Conservation (phyloP, 1,140 invertebrate species). For the Calosoma granatense region DNA sequence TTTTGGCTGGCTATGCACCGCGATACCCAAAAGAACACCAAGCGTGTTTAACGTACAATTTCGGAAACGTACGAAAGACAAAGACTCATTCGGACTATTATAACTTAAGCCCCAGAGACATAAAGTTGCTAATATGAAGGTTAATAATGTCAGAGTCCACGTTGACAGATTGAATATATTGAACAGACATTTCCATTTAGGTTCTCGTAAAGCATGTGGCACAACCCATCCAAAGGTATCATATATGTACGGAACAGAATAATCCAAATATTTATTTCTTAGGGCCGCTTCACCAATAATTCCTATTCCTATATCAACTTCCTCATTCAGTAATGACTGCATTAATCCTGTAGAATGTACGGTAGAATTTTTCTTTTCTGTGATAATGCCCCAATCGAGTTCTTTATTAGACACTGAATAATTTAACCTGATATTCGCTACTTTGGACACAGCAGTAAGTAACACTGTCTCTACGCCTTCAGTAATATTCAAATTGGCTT, state of each 20-base stretch:
- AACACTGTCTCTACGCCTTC: not conserved
- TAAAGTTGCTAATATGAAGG: not conserved
- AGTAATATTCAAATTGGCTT: not conserved
- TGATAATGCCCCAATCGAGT: not conserved
- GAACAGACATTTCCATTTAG: not conserved
- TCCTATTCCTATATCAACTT: not conserved
- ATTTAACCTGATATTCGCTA: too few relatives aligned
- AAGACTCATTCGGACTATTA: too few relatives aligned
- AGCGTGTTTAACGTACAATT: not conserved
- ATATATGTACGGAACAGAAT: not conserved
- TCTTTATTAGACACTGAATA: too few relatives aligned
- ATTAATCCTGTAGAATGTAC: not conserved
- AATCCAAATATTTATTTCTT: not conserved
- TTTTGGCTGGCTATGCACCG: not conserved
- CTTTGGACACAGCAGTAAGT: too few relatives aligned
- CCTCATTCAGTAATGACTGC: not conserved
- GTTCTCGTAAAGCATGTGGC: not conserved
- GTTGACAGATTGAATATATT: not conserved
- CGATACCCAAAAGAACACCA: not conserved
- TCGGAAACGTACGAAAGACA: not conserved
- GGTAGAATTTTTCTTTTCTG: not conserved
- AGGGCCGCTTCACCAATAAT: not conserved
- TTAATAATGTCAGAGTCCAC: not conserved
- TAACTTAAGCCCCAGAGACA: not conserved
- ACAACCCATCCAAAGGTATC: not conserved